Evolutionary conservation across 2,888 invertebrate species (phyloP).

Genomic region (Hirtodrosophila cameraria): DNA sequence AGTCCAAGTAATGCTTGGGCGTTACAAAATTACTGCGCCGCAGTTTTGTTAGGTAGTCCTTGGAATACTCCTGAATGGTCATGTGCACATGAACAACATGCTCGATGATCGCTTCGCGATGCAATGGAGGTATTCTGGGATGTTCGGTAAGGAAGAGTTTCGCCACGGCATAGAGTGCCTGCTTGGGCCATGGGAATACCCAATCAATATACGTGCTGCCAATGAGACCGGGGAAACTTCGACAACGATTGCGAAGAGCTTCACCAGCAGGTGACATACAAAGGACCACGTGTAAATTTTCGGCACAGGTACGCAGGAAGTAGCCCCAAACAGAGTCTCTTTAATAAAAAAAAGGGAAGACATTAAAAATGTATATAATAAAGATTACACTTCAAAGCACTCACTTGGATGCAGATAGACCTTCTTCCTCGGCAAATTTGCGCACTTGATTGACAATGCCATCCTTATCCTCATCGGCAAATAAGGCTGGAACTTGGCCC

Average conservation of each 20-base stretch:
- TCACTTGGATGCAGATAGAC: constrained; percentile 90
- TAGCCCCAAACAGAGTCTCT: constrained; percentile 94
- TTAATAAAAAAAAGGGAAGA: neutral
- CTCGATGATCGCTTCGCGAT: constrained; percentile 89
- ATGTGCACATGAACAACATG: constrained; percentile 95
- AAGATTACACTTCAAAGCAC: constrained; percentile 12
- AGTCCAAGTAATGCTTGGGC: constrained; percentile 96
- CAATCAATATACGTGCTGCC: constrained; percentile 97
- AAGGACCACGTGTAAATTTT: constrained; percentile 94
- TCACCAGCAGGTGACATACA: constrained; percentile 96
- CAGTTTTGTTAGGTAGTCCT: constrained; percentile 89
- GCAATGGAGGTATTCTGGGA: constrained; percentile 81
- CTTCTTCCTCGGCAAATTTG: constrained; percentile 88
- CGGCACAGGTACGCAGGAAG: constrained; percentile 90
- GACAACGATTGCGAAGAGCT: constrained; percentile 91
- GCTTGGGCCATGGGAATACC: constrained; percentile 97
- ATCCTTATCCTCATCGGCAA: constrained; percentile 95
- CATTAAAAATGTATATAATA: neutral
- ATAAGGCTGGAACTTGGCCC: constrained; percentile 94
- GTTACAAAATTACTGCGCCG: constrained; percentile 94
- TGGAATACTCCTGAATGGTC: constrained; percentile 89
- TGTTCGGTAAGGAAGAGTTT: constrained; percentile 92
- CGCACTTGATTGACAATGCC: constrained; percentile 89
- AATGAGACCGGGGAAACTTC: constrained; percentile 96
- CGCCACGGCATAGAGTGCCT: constrained; percentile 94